Conservation (phyloP, 1,140 invertebrate genomes). For the Aricia agestis region DNA sequence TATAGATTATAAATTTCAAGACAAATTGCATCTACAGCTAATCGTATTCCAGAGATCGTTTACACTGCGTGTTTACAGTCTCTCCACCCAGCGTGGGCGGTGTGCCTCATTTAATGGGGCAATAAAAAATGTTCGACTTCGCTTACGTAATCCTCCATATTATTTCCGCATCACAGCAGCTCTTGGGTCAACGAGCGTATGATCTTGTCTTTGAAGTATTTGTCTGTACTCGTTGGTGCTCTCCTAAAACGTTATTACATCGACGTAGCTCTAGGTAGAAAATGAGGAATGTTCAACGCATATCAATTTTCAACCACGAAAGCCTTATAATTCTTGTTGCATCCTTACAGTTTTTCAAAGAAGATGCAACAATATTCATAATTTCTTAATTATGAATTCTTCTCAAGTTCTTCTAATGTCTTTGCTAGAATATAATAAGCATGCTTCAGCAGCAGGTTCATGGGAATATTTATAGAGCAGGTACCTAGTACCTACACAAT, state of each 20-base stretch:
- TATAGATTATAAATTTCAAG: too few relatives aligned
- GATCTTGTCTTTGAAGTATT: conserved; percentile 43
- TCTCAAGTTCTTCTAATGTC: too few relatives aligned
- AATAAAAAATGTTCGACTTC: conserved; percentile 70
- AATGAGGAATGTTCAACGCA: too few relatives aligned
- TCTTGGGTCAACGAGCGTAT: conserved; percentile 57
- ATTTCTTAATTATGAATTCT: too few relatives aligned
- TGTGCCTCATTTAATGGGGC: conserved; percentile 70
- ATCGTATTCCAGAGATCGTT: background rate
- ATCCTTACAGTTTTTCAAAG: too few relatives aligned
- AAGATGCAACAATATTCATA: too few relatives aligned
- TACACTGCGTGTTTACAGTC: conserved; percentile 27
- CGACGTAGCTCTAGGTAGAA: background rate
- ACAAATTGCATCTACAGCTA: background rate
- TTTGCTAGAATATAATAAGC: too few relatives aligned
- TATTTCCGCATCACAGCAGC: conserved; percentile 63
- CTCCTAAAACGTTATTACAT: background rate
- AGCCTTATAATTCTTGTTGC: too few relatives aligned
- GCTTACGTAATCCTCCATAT: conserved; percentile 69
- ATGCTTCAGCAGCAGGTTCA: too few relatives aligned
- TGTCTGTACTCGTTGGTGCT: background rate
- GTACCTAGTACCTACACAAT: too few relatives aligned
- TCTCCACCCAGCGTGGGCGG: conserved; percentile 56
- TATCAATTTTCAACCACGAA: too few relatives aligned
- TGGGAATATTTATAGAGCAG: too few relatives aligned